phyloP scores from a whole-genome alignment of 2,888 invertebrate genomes.

The Phymatocera aterrima region DNA sequence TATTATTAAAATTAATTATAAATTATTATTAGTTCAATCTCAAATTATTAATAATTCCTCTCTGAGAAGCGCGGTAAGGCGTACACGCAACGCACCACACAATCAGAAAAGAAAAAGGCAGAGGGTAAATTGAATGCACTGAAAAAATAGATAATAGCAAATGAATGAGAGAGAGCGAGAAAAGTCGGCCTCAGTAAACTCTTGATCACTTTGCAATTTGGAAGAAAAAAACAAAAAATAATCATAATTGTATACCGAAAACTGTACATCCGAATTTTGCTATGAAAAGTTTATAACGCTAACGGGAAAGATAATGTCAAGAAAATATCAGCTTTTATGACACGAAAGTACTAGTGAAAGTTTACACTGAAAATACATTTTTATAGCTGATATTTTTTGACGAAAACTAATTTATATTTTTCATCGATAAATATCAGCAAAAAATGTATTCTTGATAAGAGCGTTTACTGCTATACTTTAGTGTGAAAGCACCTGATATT shows the following conservation, averaged over 20 bases:
- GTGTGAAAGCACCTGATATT: too few relatives aligned
- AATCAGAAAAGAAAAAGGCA: neutral
- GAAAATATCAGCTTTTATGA: too few relatives aligned
- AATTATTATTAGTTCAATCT: slow-evolving; percentile 53
- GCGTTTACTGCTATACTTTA: too few relatives aligned
- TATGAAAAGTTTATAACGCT: too few relatives aligned
- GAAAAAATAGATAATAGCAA: slow-evolving; percentile 30
- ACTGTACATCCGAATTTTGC: slow-evolving; percentile 70
- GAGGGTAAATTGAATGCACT: neutral
- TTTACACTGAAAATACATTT: too few relatives aligned
- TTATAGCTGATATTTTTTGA: too few relatives aligned
- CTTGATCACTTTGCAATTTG: too few relatives aligned
- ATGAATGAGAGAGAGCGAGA: slow-evolving; percentile 50
- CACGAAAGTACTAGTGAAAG: too few relatives aligned
- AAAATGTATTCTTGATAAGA: too few relatives aligned
- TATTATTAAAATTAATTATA: slow-evolving; percentile 52
- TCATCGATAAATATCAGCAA: too few relatives aligned
- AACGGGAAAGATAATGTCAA: too few relatives aligned
- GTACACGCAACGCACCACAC: slow-evolving; percentile 53
- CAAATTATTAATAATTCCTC: slow-evolving; percentile 62
- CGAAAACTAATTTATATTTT: too few relatives aligned
- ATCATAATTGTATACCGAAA: slow-evolving; percentile 56
- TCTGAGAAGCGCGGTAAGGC: slow-evolving; percentile 71
- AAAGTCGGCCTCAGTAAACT: slow-evolving; percentile 56
- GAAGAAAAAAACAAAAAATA: slow-evolving; percentile 54